A percentile compares a stretch with the other conserved stretches of the same genome.
Evolutionary conservation across 64 coral and sea anemone species (phyloP).

Genomic region (Montipora capricornis): DNA sequence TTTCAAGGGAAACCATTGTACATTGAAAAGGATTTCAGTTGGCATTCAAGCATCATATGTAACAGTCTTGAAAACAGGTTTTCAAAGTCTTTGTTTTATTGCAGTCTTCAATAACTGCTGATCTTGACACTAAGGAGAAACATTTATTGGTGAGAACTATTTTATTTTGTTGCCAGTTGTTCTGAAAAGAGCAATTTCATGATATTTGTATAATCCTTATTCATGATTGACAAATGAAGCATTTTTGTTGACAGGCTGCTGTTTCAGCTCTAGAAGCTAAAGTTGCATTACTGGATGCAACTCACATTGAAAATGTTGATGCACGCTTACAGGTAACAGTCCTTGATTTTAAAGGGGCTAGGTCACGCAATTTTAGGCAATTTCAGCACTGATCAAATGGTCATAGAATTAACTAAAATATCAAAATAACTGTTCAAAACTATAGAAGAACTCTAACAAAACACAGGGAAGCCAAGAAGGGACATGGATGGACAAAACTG

Average conservation of each 20-base stretch:
- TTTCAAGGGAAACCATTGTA: too few relatives aligned
- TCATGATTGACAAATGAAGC: neutral
- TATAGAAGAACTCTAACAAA: too few relatives aligned
- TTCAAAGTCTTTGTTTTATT: slow-evolving; percentile 8
- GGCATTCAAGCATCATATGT: neutral
- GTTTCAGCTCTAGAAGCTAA: slow-evolving; percentile 85
- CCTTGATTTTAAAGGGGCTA: too few relatives aligned
- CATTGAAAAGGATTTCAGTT: too few relatives aligned
- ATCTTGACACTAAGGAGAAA: slow-evolving; percentile 95
- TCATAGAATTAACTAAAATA: too few relatives aligned
- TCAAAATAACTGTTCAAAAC: too few relatives aligned
- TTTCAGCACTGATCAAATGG: too few relatives aligned
- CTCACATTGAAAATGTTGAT: slow-evolving; percentile 94
- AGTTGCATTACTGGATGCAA: slow-evolving; percentile 89
- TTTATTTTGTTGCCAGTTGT: neutral
- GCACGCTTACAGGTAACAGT: slow-evolving; percentile 88
- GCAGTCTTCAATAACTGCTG: slow-evolving; percentile 86
- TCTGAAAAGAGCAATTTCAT: too few relatives aligned
- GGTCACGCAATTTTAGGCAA: too few relatives aligned
- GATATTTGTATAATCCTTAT: too few relatives aligned
- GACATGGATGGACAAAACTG: too few relatives aligned
- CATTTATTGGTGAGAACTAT: slow-evolving; percentile 82
- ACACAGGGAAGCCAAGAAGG: too few relatives aligned
- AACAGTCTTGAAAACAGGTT: neutral
- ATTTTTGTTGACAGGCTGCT: slow-evolving; percentile 69